Base-by-base conservation (phyloP, 2,888 invertebrate genomes). In the Tachystola acroxantha region DNA sequence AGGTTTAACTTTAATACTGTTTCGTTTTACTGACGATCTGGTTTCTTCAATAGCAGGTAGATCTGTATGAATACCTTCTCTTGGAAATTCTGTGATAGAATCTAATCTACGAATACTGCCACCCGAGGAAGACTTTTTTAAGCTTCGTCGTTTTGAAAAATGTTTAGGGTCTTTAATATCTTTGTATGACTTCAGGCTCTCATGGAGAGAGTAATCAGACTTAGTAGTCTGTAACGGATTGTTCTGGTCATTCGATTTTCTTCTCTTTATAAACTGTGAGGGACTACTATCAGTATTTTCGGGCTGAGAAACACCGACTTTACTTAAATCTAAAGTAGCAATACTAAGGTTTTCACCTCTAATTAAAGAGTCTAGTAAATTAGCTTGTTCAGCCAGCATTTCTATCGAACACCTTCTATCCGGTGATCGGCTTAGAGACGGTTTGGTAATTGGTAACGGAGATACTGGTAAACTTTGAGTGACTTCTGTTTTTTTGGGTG, bases 371-470 rank as follows among this genome's bases (percentile, higher is more conserved):
- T 89, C 89, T 38, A 89, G 71, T 37, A 88, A 57, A 48, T 69
- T 74, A 19, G 88, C 87, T 64, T 90, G 89, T 61, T 89, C 89
- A 28, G 88, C 87, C 46, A 89, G 71, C 47, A 89, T 69, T 53
- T 90, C 89, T 51, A 88, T 75, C 0, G 90, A 90, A 56, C 87
- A 88, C 52, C 90, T 74, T 55, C 89, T 74, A 32, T 89, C 78
- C 34, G 57, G 68, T 47, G 63, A 76, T 64, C 64, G 73, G 46
- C 48, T 70, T 28, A 39, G 46, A 26, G 42, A 33, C 2, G 48
- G 26, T 26, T 41, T 52, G 34, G 14, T 39, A 13, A 34, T 40
- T 10, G 50, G 36, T 12, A 40, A 31, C 19, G 57, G 51, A 5
- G 49, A 50, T 4, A 37, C 37, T 14, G 53, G 46, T 41, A 52